These are phyloP conservation scores for Nephrotoma flavescens DNA, from an alignment of 2,888 invertebrate species.

Conservation along the genomic window DNA sequence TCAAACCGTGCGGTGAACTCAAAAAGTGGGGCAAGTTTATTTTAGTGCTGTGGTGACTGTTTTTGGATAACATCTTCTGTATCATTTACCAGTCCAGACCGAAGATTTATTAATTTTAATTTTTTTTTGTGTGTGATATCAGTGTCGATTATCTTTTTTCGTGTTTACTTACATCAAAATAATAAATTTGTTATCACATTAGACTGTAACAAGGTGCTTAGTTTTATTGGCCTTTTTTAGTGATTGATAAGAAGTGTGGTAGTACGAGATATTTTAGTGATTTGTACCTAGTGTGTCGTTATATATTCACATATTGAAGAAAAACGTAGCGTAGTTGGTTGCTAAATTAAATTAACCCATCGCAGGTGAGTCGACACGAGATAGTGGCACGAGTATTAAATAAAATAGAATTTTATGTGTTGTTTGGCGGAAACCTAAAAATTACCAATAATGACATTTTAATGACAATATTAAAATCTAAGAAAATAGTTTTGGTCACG, in stretches of 20 bases:
- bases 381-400: background rate
- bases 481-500: background rate
- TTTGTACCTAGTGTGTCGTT: background rate
- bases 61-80: background rate
- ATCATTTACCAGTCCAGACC: background rate
- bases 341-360: background rate
- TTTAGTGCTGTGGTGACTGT: background rate
- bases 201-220: background rate
- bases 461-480: background rate
- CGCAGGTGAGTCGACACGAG: background rate
- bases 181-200: background rate
- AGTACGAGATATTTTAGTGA: background rate
- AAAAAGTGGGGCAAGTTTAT: background rate
- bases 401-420: background rate
- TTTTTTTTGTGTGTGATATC: background rate
- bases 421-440: background rate
- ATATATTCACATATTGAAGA: background rate
- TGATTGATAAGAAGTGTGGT: background rate
- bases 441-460: background rate
- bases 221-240: background rate
- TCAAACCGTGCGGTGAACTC: background rate
- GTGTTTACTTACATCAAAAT: background rate
- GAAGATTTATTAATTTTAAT: background rate
- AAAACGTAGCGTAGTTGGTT: background rate
- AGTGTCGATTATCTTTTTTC: background rate